phyloP scores from a whole-genome alignment of 2,888 invertebrate genomes.

The Unio delphinus region DNA sequence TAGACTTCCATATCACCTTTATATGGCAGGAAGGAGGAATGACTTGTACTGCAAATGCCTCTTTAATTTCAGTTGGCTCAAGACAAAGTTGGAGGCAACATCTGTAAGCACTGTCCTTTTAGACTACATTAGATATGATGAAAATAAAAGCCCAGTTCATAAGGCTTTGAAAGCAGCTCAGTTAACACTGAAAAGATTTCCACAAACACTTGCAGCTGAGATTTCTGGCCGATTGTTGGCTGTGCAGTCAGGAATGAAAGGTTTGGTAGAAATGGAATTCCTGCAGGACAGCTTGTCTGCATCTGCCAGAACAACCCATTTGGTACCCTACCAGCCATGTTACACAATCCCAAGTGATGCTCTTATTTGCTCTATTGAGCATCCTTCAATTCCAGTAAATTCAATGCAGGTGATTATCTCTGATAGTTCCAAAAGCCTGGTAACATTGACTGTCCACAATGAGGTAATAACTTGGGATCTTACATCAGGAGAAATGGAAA shows the following conservation, averaged over 20 bases:
- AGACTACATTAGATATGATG: conserved; percentile 78
- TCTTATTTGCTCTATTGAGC: conserved; percentile 37
- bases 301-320: conserved; percentile 67
- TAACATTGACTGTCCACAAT: conserved; percentile 36
- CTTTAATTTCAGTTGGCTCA: conserved; percentile 97
- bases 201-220: conserved; percentile 94
- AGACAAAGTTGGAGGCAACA: conserved; percentile 93
- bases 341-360: conserved; percentile 41
- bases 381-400: conserved; percentile 73
- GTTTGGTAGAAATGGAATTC: conserved; percentile 30
- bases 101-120: conserved; percentile 93
- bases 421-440: conserved; percentile 37
- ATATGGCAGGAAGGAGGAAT: conserved; percentile 75
- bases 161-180: conserved; percentile 36
- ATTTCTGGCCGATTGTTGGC: conserved; percentile 91
- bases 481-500: conserved; percentile 42
- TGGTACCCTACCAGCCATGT: conserved; percentile 44
- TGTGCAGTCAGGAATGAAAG: conserved; percentile 26
- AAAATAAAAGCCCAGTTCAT: conserved; percentile 85
- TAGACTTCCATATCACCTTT: conserved; percentile 64
- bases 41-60: conserved; percentile 92
- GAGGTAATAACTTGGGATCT: conserved; percentile 48
- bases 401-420: conserved; percentile 31
- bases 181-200: conserved; percentile 89
- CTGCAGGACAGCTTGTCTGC: conserved; percentile 34